Percentiles rank a stretch among this genome's conserved stretches.
Conservation (phyloP, 2,888 invertebrate species). For the Lasiommata megera region DNA sequence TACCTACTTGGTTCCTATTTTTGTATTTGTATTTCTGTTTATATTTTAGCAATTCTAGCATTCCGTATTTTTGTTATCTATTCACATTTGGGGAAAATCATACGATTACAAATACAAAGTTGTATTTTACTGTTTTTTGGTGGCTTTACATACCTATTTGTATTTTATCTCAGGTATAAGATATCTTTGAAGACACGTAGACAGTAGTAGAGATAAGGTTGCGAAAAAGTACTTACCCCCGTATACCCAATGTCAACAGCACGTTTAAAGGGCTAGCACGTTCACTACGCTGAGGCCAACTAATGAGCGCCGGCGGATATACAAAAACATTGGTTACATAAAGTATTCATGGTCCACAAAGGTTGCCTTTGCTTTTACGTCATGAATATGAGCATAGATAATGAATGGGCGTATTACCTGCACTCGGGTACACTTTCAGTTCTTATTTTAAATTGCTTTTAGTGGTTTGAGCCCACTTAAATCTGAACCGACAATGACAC, state of each 20-base stretch:
- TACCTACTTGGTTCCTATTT: too few species aligned
- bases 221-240: constrained; percentile 12
- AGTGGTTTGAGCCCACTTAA: background rate
- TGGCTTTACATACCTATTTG: too few species aligned
- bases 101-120: too few species aligned
- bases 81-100: too few species aligned
- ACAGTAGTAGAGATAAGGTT: background rate
- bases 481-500: too few species aligned
- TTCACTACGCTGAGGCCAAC: background rate
- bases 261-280: constrained; percentile 4
- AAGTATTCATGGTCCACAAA: constrained; percentile 20
- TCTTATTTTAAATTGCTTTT: background rate
- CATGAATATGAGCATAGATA: constrained; percentile 14
- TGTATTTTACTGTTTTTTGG: too few species aligned
- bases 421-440: constrained; percentile 21
- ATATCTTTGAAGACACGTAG: too few species aligned
- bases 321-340: constrained; percentile 23
- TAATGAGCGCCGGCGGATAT: constrained; percentile 19
- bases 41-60: too few species aligned
- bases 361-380: constrained; percentile 8
- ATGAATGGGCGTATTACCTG: constrained; percentile 13
- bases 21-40: too few species aligned
- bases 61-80: too few species aligned
- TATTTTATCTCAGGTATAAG: too few species aligned
- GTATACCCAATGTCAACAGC: constrained; percentile 19